phyloP scores from a whole-genome alignment of 2,113 vertebrate genomes.

The Pionites leucogaster region DNA sequence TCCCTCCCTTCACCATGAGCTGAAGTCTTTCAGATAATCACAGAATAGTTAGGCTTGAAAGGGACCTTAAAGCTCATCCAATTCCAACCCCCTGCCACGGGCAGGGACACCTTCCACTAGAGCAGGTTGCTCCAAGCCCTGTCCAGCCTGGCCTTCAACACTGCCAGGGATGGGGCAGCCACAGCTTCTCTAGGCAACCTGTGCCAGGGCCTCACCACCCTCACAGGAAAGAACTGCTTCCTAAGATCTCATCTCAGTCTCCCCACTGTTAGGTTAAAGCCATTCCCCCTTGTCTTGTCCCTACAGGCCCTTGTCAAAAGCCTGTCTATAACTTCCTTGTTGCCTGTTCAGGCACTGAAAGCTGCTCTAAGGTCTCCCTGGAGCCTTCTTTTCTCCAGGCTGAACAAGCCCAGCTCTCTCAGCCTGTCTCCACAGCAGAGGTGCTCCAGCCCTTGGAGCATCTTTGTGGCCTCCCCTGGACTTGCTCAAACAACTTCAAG shows the following conservation, averaged over 20 bases:
- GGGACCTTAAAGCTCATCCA: background rate
- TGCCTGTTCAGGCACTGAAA: background rate
- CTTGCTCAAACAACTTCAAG: background rate
- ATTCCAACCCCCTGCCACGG: background rate
- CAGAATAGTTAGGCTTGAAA: background rate
- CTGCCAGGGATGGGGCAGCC: background rate
- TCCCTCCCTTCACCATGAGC: background rate
- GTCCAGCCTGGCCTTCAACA: background rate
- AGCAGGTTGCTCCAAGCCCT: rapidly evolving
- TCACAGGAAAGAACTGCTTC: background rate
- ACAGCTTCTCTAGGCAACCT: background rate
- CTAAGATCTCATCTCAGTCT: background rate
- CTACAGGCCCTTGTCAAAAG: rapidly evolving
- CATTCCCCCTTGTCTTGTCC: background rate
- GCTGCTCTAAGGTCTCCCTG: background rate
- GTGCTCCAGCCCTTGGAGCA: background rate
- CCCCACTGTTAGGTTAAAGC: rapidly evolving
- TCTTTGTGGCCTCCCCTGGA: background rate
- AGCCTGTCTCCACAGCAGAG: background rate
- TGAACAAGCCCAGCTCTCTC: background rate
- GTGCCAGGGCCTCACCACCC: background rate
- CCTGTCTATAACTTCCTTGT: background rate
- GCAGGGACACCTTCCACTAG: background rate
- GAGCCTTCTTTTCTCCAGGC: background rate
- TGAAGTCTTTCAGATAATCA: background rate